Evolutionary conservation across 2,113 vertebrate species (phyloP).

Genomic region (Oceanodroma tethys): DNA sequence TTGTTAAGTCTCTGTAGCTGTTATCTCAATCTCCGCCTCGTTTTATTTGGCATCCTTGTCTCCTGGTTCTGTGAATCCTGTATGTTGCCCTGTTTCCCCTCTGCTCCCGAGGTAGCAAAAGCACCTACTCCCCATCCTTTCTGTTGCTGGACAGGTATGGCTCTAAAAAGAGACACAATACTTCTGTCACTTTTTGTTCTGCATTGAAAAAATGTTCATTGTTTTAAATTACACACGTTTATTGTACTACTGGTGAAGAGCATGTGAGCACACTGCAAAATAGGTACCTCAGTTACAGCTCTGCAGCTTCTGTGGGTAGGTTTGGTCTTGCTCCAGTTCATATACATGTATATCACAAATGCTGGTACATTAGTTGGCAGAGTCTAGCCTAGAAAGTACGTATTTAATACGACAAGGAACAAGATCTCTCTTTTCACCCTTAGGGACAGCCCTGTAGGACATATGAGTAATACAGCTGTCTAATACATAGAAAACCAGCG

Average conservation of each 20-base stretch:
- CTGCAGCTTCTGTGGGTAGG: background rate
- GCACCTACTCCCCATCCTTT: background rate
- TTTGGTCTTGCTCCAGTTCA: background rate
- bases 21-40: background rate
- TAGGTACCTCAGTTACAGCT: background rate
- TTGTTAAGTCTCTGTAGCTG: background rate
- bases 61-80: background rate
- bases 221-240: background rate
- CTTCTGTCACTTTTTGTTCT: background rate
- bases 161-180: background rate
- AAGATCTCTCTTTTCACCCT: background rate
- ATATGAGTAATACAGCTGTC: background rate
- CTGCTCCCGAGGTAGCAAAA: background rate
- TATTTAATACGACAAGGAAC: background rate
- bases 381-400: background rate
- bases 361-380: background rate
- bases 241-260: background rate
- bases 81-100: background rate
- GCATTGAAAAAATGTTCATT: background rate
- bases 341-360: background rate
- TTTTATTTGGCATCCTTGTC: background rate
- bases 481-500: background rate
- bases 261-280: background rate
- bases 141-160: background rate
- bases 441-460: background rate